phyloP scores from a whole-genome alignment of 2,797 vertebrate genomes.

The Gallinago stenura region DNA sequence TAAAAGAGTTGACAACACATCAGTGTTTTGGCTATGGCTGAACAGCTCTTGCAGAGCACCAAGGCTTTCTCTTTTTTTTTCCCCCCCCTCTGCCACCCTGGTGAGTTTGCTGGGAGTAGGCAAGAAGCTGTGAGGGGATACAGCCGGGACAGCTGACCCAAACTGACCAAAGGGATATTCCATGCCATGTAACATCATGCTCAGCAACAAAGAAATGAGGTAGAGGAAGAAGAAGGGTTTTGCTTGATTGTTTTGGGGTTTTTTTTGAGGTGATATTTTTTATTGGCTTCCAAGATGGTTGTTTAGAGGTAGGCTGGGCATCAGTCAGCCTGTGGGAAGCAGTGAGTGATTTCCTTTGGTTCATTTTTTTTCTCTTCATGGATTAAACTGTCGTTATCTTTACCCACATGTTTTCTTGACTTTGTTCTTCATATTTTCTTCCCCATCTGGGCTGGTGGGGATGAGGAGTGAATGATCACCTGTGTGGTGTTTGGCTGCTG shows the following conservation, averaged over 20 bases:
- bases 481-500: not conserved
- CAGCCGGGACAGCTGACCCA: not conserved
- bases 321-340: not conserved
- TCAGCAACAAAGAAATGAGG: not conserved
- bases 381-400: not conserved
- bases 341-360: not conserved
- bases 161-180: not conserved
- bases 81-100: not conserved
- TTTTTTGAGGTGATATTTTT: not conserved
- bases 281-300: not conserved
- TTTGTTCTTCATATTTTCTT: not conserved
- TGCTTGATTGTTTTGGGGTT: not conserved
- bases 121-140: not conserved
- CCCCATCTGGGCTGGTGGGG: not conserved
- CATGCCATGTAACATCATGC: not conserved
- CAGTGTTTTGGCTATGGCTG: slow-evolving; percentile 16
- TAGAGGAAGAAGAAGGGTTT: not conserved
- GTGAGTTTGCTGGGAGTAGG: not conserved
- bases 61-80: not conserved
- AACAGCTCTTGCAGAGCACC: not conserved
- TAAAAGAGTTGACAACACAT: not conserved
- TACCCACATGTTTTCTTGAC: not conserved
- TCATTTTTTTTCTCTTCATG: not conserved
- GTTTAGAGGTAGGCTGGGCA: not conserved
- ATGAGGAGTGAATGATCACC: accelerated